Percentiles rank a stretch among this genome's conserved stretches.
These are phyloP conservation scores for Forpus xanthops DNA, from an alignment of 2,797 vertebrate genomes.

Conservation along the genomic window DNA sequence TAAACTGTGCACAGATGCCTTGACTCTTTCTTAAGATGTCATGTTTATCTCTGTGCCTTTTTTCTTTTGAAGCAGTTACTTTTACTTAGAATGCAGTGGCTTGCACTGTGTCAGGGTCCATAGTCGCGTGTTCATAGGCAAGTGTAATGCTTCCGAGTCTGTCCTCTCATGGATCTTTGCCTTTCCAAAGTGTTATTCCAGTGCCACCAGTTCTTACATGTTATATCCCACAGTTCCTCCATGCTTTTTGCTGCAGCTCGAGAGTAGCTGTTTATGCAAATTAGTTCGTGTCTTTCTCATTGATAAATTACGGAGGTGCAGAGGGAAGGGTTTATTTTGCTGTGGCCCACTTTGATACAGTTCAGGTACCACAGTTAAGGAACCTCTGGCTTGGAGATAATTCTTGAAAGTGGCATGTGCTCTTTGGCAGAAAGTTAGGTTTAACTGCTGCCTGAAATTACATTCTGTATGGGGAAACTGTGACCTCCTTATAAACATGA, in stretches of 20 bases:
- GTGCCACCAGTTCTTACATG: neutral
- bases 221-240: neutral
- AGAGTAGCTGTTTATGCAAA: neutral
- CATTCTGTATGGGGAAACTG: fast-evolving
- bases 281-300: neutral
- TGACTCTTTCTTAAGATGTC: neutral
- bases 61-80: neutral
- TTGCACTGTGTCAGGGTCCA: neutral
- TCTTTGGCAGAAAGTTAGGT: neutral
- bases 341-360: neutral
- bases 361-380: neutral
- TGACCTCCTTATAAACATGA: neutral
- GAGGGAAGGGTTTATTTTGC: neutral
- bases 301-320: neutral
- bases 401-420: fast-evolving
- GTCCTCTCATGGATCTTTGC: neutral
- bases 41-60: neutral
- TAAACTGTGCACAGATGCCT: neutral
- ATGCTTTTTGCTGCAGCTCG: neutral
- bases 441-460: neutral
- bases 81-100: neutral
- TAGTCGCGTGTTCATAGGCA: neutral
- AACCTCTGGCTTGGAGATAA: neutral
- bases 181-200: neutral
- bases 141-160: neutral